Evolutionary conservation across 2,113 vertebrate species (phyloP), one percentile per base, ranked within the genome.

Genomic region (Ochotona curzoniae): DNA sequence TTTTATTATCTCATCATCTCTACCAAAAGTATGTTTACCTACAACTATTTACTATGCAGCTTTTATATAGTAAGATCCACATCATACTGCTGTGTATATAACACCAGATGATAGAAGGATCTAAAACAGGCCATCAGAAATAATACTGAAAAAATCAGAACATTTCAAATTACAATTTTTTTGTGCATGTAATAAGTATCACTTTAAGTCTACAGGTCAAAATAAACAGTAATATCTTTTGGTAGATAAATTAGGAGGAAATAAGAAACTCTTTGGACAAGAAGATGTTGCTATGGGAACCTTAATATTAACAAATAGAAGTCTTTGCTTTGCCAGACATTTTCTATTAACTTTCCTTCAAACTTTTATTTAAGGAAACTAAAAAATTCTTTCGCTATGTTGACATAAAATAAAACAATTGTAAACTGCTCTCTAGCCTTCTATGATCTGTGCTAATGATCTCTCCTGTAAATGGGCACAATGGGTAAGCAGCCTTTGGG

Each of bases 1-100:
- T 96, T 97, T 98, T 97, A 97, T 97, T 97, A 96, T 97, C 75
- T 90, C 79, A 76, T 89, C 67, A 87, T 95, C 75, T 93, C 74
- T 94, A 81, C 90, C 82, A 94, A 89, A 93, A 90, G 7, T 64
- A 86, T 96, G 73, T 95, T 95, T 89, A 94, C 67, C 54, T 81
- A 76, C 82, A 80, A 2, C 54, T 83, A 83, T 81, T 93, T 89
- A 94, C 95, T 83, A 93, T 87, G 17, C 67, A 93, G 69, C 7
- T n/a, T 89, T 93, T 89, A 38, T 89, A 74, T 83, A 85, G 88
- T 93, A 66, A 96, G 26, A 51, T 54, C n/a, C 26, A 70, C 28
- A 47, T 12, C 2, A 9, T 20, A 70, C n/a, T 87, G 25, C 28
- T 73, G 8, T 15, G 21, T 89, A 80, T 69, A 67, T 67, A 86